Evolutionary conservation across 2,888 invertebrate genomes (phyloP), one percentile per base, ranked within the genome.

Genomic region (Byasa hedistus): DNA sequence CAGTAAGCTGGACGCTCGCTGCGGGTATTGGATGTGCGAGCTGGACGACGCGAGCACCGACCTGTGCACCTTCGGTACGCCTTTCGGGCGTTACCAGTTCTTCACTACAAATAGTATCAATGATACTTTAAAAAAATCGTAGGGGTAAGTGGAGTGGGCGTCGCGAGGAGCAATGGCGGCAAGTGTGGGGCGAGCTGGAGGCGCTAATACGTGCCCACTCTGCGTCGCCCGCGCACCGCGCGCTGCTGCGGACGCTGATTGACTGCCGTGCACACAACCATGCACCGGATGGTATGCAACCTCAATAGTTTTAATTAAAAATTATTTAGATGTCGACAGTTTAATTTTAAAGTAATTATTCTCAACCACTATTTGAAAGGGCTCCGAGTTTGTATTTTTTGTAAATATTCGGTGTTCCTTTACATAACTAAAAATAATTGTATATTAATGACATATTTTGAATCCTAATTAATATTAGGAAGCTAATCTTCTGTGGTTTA

Each of bases 141-240:
- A 89, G 90, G 51, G 83, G 86, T 55, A 87, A 90, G 69, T 87
- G 87, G 12, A 79, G 79, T n/a, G 81, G 80, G 15, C 94, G 95
- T 24, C 93, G 95, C 70, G 98, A 98, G 75, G 98, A 98, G 78
- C 97, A 98, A 76, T 98, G 98, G 90, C 94, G 96, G 57, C 93
- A 96, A 36, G 94, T 98, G 82, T 99, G 98, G 96, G 93, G 94
- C 39, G 98, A 99, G 82, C 84, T 98, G 59, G 98, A 98, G 82
- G 94, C 94, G 17, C 92, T 98, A 51, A 89, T 98, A 0, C 95
- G 96, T 64, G 94, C 94, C 32, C 96, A 96, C 81, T 93, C 95
- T 32, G 95, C 95, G 63, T 96, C 97, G 0, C 92, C 95, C 4
- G 95, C 94, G 72, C 98, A 98, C 80, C 94, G 94, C 69, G 94